phyloP scores from a whole-genome alignment of 1,140 invertebrate genomes.

The Diabrotica virgifera region DNA sequence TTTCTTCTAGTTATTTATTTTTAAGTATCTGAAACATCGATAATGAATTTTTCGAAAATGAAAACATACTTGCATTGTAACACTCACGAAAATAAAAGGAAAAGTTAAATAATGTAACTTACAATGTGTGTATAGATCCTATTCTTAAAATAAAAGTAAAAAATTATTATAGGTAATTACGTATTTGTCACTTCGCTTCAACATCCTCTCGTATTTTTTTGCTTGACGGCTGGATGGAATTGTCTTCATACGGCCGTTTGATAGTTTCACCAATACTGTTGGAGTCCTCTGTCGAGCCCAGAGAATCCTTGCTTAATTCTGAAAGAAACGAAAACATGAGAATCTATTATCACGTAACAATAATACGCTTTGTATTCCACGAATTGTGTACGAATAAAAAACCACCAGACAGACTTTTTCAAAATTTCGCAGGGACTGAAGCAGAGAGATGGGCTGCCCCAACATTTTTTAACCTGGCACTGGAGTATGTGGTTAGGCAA shows the following conservation, averaged over 20 bases:
- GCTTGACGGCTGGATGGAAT: conserved; percentile 41
- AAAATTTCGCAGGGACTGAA: no score
- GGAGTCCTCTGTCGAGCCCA: conserved; percentile 22
- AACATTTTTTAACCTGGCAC: no score
- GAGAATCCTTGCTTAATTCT: conserved; percentile 46
- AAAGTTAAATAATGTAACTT: conserved; percentile 20
- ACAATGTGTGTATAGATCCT: conserved; percentile 21
- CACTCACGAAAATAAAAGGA: background rate
- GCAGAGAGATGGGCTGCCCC: no score
- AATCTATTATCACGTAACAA: no score
- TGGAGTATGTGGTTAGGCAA: no score
- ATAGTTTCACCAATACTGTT: conserved; percentile 26
- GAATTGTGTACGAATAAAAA: no score
- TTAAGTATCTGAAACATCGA: no score
- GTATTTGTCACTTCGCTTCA: conserved; percentile 48
- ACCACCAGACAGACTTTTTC: no score
- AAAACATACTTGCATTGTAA: no score
- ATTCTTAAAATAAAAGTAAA: conserved; percentile 25
- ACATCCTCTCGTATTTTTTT: conserved; percentile 47
- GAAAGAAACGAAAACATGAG: conserved; percentile 5
- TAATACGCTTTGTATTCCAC: no score
- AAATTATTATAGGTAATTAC: conserved; percentile 23
- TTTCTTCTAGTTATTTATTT: no score
- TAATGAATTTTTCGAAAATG: no score
- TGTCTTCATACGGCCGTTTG: conserved; percentile 43